phyloP scores from a whole-genome alignment of 2,888 invertebrate species.

The Limnephilus marmoratus region DNA sequence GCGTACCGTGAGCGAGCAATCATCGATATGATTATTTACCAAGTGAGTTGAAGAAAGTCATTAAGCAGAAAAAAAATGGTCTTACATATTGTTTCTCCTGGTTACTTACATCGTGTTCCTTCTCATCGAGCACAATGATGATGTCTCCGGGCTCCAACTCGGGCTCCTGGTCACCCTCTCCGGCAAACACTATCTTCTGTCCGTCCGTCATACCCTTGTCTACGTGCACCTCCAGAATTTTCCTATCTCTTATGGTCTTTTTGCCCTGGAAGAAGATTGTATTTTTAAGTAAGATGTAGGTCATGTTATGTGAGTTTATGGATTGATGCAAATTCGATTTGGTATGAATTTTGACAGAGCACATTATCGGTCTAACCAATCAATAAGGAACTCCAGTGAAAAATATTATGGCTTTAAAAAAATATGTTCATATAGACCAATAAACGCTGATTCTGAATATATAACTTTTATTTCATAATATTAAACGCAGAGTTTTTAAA shows the following conservation, averaged over 20 bases:
- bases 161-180: constrained; percentile 98
- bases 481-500: too few relatives aligned
- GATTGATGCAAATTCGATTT: too few relatives aligned
- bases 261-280: constrained; percentile 78
- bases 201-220: constrained; percentile 97
- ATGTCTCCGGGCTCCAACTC: constrained; percentile 96
- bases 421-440: too few relatives aligned
- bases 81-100: neutral
- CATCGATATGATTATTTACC: neutral
- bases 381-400: too few relatives aligned
- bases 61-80: constrained; percentile 11
- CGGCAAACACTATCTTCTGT: constrained; percentile 94
- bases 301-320: too few relatives aligned
- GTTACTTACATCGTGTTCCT: constrained; percentile 84
- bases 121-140: constrained; percentile 95
- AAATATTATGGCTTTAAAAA: too few relatives aligned
- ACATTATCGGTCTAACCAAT: too few relatives aligned
- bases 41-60: neutral
- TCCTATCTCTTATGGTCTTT: constrained; percentile 92
- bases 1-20: neutral
- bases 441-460: too few relatives aligned
- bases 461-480: too few relatives aligned
- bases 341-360: too few relatives aligned
- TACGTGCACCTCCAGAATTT: constrained; percentile 96
- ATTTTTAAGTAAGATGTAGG: neutral